These are phyloP conservation scores for Parnassius mnemosyne DNA, from an alignment of 2,888 invertebrate species.

Conservation along the genomic window DNA sequence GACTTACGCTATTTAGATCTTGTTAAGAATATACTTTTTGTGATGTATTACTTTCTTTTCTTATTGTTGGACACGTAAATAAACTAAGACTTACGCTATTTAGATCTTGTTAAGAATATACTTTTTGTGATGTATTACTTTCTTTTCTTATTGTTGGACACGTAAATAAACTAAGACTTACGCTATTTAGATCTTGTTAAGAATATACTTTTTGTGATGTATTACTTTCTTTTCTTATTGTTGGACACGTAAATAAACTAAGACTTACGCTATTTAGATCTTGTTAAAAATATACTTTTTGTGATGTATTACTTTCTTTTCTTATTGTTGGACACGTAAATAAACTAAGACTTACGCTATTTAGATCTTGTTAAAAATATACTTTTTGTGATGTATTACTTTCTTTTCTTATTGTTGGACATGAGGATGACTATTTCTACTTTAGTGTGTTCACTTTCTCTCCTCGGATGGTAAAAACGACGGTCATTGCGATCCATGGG, in stretches of 20 bases:
- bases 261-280: too few relatives aligned
- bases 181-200: too few relatives aligned
- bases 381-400: not conserved
- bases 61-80: slow-evolving; percentile 52
- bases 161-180: too few relatives aligned
- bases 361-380: not conserved
- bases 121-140: not conserved
- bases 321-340: too few relatives aligned
- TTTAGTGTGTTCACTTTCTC: slow-evolving; percentile 64
- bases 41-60: slow-evolving; percentile 32
- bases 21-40: not conserved
- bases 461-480: slow-evolving; percentile 61
- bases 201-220: too few relatives aligned
- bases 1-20: not conserved
- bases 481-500: slow-evolving; percentile 58
- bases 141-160: slow-evolving; percentile 57
- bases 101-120: not conserved
- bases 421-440: slow-evolving; percentile 62
- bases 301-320: too few relatives aligned
- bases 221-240: too few relatives aligned
- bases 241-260: too few relatives aligned
- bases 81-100: not conserved
- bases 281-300: too few relatives aligned
- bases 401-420: slow-evolving; percentile 55
- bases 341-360: too few relatives aligned